Conservation (phyloP, 2,797 vertebrate genomes). For the Darevskia mixta region DNA sequence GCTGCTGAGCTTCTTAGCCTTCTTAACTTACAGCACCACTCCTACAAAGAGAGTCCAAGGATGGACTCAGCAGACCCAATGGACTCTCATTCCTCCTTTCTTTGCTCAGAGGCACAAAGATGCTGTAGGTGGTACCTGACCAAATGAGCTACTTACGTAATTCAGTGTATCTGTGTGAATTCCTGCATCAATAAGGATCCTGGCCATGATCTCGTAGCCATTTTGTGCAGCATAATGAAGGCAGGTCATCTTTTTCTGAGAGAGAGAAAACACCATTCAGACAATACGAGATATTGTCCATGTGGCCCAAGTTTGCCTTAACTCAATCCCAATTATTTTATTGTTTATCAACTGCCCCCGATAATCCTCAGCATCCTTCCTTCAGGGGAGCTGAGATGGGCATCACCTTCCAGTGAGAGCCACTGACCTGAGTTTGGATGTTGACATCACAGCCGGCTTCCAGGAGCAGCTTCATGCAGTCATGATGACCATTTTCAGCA, state of each 20-base stretch:
- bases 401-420: not conserved
- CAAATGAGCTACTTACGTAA: constrained; percentile 76
- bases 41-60: not conserved
- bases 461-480: constrained; percentile 83
- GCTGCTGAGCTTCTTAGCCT: not conserved
- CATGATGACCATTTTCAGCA: constrained; percentile 79
- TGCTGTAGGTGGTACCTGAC: not conserved
- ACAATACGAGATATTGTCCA: too few species aligned
- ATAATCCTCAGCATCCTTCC: not conserved
- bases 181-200: constrained; percentile 82
- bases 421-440: constrained; percentile 82
- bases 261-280: not conserved
- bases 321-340: not conserved
- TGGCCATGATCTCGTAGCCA: constrained; percentile 79
- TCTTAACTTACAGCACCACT: not conserved
- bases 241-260: constrained; percentile 85
- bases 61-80: not conserved
- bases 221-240: constrained; percentile 85
- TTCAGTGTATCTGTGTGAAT: constrained; percentile 81
- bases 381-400: not conserved
- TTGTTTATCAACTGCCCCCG: not conserved
- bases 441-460: constrained; percentile 82
- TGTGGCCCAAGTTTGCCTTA: not conserved
- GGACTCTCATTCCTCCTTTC: too few species aligned
- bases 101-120: not conserved